Percentiles rank a stretch among this genome's conserved stretches.
These are phyloP conservation scores for Rhimphoctona megacephalus DNA, from an alignment of 2,888 invertebrate genomes.

Conservation along the genomic window DNA sequence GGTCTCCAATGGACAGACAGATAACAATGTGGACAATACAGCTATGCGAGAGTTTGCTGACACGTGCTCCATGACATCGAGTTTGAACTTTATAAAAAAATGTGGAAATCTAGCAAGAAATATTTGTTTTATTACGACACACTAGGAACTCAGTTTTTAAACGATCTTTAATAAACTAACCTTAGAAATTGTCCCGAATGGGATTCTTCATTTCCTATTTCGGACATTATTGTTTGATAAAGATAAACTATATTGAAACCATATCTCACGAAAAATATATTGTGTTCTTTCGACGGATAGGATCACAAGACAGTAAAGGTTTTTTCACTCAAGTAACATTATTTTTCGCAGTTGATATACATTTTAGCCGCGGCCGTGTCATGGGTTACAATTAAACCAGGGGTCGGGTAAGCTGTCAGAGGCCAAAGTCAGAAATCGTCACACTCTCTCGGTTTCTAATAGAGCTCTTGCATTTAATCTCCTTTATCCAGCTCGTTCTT, in stretches of 20 bases:
- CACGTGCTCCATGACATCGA: slow-evolving; percentile 11
- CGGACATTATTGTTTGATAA: too few species aligned
- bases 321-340: not conserved
- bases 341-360: not conserved
- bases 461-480: slow-evolving; percentile 69
- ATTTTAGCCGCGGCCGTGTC: not conserved
- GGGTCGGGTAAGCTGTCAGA: not conserved
- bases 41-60: slow-evolving; percentile 63
- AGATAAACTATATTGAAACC: not conserved
- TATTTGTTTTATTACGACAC: too few species aligned
- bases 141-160: not conserved
- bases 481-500: slow-evolving; percentile 34
- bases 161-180: not conserved
- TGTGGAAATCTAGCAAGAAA: not conserved
- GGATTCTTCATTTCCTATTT: not conserved
- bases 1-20: slow-evolving; percentile 58
- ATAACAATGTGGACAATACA: slow-evolving; percentile 74
- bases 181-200: not conserved
- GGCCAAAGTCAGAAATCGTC: slow-evolving; percentile 69
- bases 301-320: not conserved
- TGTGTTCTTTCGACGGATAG: not conserved
- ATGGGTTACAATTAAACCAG: slow-evolving; percentile 17
- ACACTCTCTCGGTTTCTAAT: slow-evolving; percentile 76
- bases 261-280: not conserved
- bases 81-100: not conserved